phyloP scores from a whole-genome alignment of 2,797 vertebrate species.

The Lacerta bilineata region DNA sequence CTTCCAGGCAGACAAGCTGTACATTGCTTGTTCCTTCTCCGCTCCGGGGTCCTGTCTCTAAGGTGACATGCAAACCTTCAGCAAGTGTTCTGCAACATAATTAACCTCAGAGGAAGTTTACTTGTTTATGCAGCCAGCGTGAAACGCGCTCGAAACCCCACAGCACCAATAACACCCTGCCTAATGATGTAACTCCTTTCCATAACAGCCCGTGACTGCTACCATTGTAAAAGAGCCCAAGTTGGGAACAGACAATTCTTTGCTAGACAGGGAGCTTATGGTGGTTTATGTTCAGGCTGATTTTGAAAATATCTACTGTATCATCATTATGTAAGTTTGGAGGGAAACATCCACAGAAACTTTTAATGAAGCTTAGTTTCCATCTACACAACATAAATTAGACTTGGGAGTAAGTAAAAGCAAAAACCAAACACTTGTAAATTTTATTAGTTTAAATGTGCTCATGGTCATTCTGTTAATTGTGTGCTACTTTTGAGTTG shows the following conservation, averaged over 20 bases:
- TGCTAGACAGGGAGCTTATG: conserved; percentile 27
- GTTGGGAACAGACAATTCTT: neutral
- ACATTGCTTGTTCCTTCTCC: conserved; percentile 16
- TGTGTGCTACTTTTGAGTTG: neutral
- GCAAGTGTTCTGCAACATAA: conserved; percentile 18
- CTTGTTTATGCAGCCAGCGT: conserved; percentile 18
- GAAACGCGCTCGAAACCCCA: conserved; percentile 22
- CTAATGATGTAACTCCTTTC: conserved; percentile 30
- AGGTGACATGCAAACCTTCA: conserved; percentile 32
- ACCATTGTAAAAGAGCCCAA: conserved; percentile 23
- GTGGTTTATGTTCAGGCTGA: neutral
- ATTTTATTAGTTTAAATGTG: neutral
- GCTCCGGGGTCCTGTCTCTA: conserved; percentile 13
- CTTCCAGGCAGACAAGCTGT: neutral
- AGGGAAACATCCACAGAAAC: conserved; percentile 4
- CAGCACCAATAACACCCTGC: conserved; percentile 3
- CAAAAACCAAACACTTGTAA: too few species aligned
- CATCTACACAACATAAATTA: conserved; percentile 15
- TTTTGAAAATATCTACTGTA: neutral
- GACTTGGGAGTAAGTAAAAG: neutral
- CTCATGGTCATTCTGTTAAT: neutral
- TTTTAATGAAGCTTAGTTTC: neutral
- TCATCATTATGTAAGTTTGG: neutral
- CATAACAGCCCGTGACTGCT: neutral
- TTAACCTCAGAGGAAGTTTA: conserved; percentile 45